phyloP scores from a whole-genome alignment of 2,888 invertebrate species.

The Eupithecia inturbata region DNA sequence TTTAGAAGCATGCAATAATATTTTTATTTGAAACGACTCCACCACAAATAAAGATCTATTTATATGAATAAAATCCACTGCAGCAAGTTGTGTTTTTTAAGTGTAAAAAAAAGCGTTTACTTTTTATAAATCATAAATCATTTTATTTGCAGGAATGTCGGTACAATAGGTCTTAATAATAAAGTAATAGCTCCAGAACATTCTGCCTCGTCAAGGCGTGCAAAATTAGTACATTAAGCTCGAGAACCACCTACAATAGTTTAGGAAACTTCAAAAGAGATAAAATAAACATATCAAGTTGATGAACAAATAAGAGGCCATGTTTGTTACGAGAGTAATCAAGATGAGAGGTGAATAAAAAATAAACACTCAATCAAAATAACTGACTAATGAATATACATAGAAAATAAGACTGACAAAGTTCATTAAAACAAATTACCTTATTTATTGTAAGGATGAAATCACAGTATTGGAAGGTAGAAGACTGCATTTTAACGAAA shows the following conservation, averaged over 20 bases:
- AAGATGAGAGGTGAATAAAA: constrained; percentile 7
- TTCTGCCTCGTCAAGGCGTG: too few species aligned
- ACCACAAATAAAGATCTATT: background rate
- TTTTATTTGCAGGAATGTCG: too few species aligned
- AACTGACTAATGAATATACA: constrained; percentile 2
- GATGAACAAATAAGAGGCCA: constrained; percentile 4
- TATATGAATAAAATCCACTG: background rate
- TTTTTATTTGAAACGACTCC: too few species aligned
- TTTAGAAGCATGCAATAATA: too few species aligned
- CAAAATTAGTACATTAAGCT: too few species aligned
- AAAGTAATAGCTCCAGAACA: too few species aligned
- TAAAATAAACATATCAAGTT: background rate
- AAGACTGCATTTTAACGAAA: background rate
- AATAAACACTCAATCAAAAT: constrained; percentile 13
- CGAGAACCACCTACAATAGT: background rate
- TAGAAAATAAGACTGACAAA: constrained; percentile 9
- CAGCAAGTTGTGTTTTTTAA: background rate
- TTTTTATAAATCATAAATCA: too few species aligned
- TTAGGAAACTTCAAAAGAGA: background rate
- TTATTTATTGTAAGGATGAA: background rate
- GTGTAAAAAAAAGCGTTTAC: too few species aligned
- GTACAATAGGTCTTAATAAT: too few species aligned
- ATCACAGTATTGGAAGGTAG: background rate
- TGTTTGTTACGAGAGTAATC: constrained; percentile 22
- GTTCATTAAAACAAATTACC: constrained; percentile 6